phyloP scores from a whole-genome alignment of 1,140 invertebrate genomes.

The Meteorus sp. region DNA sequence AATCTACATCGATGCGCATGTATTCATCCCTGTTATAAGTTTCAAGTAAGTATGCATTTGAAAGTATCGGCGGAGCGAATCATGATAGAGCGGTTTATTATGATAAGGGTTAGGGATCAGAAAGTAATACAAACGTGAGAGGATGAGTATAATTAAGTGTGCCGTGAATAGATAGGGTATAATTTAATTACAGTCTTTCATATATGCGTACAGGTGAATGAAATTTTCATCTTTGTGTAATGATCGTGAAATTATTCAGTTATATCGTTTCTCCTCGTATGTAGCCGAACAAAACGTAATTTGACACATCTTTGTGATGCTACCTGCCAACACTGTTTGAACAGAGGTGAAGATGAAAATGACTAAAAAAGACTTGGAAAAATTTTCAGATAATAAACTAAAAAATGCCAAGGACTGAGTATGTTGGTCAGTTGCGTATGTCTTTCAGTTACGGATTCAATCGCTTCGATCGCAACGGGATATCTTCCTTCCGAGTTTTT shows the following conservation, averaged over 20 bases:
- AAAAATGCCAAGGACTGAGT: no score
- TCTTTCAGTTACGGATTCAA: background rate
- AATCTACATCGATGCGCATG: no score
- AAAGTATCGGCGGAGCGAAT: slow-evolving; percentile 23
- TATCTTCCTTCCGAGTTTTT: slow-evolving; percentile 11
- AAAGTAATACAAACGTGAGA: slow-evolving; percentile 16
- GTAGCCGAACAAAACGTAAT: no score
- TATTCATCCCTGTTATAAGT: no score
- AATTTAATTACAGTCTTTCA: slow-evolving; percentile 19
- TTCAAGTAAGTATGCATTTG: no score
- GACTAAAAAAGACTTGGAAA: no score
- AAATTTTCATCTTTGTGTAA: slow-evolving; percentile 4
- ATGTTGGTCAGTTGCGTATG: no score
- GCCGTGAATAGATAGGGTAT: background rate
- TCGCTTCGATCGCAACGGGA: background rate
- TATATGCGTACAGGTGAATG: slow-evolving; percentile 7
- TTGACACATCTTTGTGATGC: no score
- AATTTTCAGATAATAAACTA: no score
- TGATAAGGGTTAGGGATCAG: slow-evolving; percentile 13
- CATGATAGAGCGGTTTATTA: slow-evolving; percentile 29
- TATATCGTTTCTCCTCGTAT: no score
- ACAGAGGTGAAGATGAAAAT: no score
- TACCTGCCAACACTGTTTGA: no score
- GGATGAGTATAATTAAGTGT: slow-evolving; percentile 21
- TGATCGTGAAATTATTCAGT: slow-evolving; percentile 7